Conservation (phyloP, 2,888 invertebrate genomes). For the Drosophila subquinaria region DNA sequence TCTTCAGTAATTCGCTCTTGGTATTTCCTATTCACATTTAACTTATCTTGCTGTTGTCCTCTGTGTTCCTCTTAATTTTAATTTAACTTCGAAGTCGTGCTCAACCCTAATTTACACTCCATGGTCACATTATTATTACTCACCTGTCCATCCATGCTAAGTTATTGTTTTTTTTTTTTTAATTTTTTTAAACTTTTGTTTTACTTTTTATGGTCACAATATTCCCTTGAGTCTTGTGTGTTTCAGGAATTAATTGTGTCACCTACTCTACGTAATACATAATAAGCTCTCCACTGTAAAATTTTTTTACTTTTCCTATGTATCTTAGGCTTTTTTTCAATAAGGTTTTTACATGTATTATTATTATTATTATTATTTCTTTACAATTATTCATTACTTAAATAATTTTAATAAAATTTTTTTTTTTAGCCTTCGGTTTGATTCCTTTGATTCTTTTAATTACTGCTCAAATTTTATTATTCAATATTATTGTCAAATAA, state of each 20-base stretch:
- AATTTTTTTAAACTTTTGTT: no score
- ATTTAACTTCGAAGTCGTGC: background rate
- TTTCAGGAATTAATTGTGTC: background rate
- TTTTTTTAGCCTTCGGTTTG: background rate
- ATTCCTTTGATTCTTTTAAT: background rate
- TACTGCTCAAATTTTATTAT: background rate
- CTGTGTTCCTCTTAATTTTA: background rate
- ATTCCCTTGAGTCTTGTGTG: no score
- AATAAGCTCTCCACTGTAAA: background rate
- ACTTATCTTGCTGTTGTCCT: background rate
- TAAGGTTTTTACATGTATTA: no score
- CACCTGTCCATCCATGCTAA: slow-evolving; percentile 5
- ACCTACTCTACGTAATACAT: background rate
- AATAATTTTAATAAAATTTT: background rate
- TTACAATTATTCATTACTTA: no score
- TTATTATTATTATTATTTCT: no score
- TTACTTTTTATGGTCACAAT: no score
- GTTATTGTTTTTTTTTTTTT: background rate
- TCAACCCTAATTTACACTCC: slow-evolving; percentile 5
- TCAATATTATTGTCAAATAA: background rate
- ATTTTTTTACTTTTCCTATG: background rate
- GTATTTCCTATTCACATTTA: slow-evolving; percentile 1
- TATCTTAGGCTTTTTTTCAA: background rate
- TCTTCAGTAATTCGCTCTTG: background rate
- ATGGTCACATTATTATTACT: slow-evolving; percentile 10